Evolutionary conservation across 2,888 invertebrate species (phyloP).

Genomic region (Synanthedon formicaeformis): DNA sequence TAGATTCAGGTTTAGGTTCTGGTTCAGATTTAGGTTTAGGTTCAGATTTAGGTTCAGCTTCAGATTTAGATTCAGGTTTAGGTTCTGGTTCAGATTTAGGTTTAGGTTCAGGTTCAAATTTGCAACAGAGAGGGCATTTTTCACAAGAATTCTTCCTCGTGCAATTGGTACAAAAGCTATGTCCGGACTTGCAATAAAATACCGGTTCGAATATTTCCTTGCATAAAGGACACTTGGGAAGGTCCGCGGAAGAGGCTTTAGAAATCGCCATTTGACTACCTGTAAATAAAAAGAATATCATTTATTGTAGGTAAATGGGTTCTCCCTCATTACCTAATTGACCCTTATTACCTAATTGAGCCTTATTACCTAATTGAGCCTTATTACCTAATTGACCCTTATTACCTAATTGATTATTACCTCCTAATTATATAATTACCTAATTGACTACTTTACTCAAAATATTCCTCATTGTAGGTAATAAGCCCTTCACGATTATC

Average conservation of each 20-base stretch:
- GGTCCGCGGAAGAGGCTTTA: constrained; percentile 16
- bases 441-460: too few relatives aligned
- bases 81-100: constrained; percentile 56
- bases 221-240: constrained; percentile 57
- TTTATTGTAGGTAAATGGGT: too few relatives aligned
- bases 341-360: too few relatives aligned
- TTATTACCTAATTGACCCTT: too few relatives aligned
- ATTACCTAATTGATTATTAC: too few relatives aligned
- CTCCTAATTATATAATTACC: too few relatives aligned
- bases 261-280: too few relatives aligned
- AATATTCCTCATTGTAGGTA: too few relatives aligned
- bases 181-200: constrained; percentile 53
- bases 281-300: too few relatives aligned
- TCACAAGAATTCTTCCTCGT: constrained; percentile 32
- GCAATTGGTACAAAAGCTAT: constrained; percentile 45
- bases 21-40: constrained; percentile 54
- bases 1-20: constrained; percentile 46
- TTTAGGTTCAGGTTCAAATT: constrained; percentile 50
- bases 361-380: too few relatives aligned
- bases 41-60: constrained; percentile 53
- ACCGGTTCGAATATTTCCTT: constrained; percentile 50
- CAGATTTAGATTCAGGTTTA: constrained; percentile 45
- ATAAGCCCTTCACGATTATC: too few relatives aligned
- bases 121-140: constrained; percentile 53
- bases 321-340: too few relatives aligned